Base-by-base conservation (phyloP, 2,113 vertebrate species). In the Ariopsis seemanni region DNA sequence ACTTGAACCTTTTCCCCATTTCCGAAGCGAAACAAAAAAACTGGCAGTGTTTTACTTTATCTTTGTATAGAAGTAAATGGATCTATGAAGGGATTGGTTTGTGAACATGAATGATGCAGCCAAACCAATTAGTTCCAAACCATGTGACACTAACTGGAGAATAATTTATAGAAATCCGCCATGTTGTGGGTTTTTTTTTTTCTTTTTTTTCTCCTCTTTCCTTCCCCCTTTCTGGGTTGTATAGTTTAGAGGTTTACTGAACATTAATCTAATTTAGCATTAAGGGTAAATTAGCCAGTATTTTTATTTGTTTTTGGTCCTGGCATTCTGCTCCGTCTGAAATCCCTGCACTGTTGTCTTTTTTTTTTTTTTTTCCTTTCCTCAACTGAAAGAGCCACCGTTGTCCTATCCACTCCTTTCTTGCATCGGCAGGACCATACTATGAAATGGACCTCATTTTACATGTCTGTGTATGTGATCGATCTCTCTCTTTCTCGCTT, bases 31-130 rank as follows among this genome's bases (percentile, higher is more conserved):
- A 18, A 75, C 82, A 42, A 58, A 63, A 0, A 57, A 53, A 74
- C 88, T 88, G 87, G 67, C 81, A 65, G 65, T 91, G 90, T 93
- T 91, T 42, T 89, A 94, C 92, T 93, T 90, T 94, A 90, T 90
- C 86, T 91, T 90, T 91, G 83, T 90, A 90, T 77, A 80, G 83
- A 79, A 81, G 55, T 80, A 75, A 89, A 85, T 53, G 18, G 57
- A 85, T 42, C 77, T 88, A 83, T 80, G 74, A 88, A 88, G 79
- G 72, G 89, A 86, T 84, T 67, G 85, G 87, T 85, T 87, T 42
- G 42, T 71, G 74, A 85, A 86, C 85, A 52, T 27, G 83, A 84
- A 82, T 60, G 71, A 84, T 72, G 52, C 65, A 10, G 30, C n/a
- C 80, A 67, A 69, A 75, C 11, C 27, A 57, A 30, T 85, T 22